Base-by-base conservation (phyloP, 2,113 vertebrate genomes). In the Girardinichthys multiradiatus region DNA sequence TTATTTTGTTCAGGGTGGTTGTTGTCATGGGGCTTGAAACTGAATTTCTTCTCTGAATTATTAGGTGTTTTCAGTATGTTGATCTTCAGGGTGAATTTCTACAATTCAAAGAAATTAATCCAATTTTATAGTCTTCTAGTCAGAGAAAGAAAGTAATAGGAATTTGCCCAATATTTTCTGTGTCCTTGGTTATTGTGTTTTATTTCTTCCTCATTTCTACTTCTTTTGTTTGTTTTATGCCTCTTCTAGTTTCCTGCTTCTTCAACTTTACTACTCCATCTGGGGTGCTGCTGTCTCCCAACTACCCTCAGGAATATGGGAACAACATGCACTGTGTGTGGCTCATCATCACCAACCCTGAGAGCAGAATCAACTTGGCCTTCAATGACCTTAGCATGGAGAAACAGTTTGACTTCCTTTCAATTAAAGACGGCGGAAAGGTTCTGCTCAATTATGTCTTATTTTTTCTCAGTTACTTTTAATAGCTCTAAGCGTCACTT, bases 331-430 rank as follows among this genome's bases (percentile, higher is more conserved):
- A 99, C 93, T 99, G 98, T 0, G 97, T 99, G 79, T 99, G 98
- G 98, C 93, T 99, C 21, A 98, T 99, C 92, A 96, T 99, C 70
- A 94, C 97, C 71, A 97, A 95, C 64, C 95, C 97, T 0, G 97
- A 99, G 92, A 99, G 98, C 92, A 87, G 98, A 26, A 96, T 99
- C 87, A 98, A 99, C 91, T 83, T 99, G 93, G 97, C 98, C 81
- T 99, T 99, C 92, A 99, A 99, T 0, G 98, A 99, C 91, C 96
- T 99, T n/a, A 97, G 97, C 0, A 97, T 99, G 94, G 98, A 99
- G 91, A 98, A 98, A 29, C 98, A 99, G 91, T 99, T 99, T 63
- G 98, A 99, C 79, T 99, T 99, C 91, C 92, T 99, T 80, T 97
- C 97, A 0, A 96, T 99, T 76, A 99, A 99, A 81, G 98, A 99